These are phyloP conservation scores for Heliconius hortense DNA, from an alignment of 2,888 invertebrate genomes.

Conservation along the genomic window DNA sequence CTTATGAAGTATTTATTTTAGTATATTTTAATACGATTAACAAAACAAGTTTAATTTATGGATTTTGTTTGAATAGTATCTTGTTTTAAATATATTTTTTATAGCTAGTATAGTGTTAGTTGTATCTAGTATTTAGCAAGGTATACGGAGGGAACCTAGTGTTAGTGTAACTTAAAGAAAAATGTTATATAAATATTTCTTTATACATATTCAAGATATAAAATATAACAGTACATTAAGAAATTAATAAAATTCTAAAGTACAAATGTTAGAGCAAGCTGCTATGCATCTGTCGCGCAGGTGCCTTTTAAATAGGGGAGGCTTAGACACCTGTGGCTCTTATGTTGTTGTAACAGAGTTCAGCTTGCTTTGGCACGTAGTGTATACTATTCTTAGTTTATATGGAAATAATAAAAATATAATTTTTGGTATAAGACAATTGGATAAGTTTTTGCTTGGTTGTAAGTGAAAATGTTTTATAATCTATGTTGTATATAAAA, in stretches of 20 bases:
- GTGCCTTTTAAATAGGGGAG: slow-evolving; percentile 56
- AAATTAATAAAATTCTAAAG: slow-evolving; percentile 31
- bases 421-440: slow-evolving; percentile 9
- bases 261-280: slow-evolving; percentile 55
- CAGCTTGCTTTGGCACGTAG: not conserved
- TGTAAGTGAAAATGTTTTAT: not conserved
- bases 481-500: too few relatives aligned
- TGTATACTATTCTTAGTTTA: slow-evolving; percentile 7
- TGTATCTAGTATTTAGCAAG: not conserved
- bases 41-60: not conserved
- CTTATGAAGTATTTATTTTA: not conserved
- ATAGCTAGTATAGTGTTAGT: not conserved
- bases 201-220: slow-evolving; percentile 13
- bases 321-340: slow-evolving; percentile 24
- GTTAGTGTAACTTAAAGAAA: not conserved
- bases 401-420: too few relatives aligned
- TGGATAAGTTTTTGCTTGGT: not conserved
- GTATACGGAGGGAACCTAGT: not conserved
- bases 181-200: not conserved
- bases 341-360: not conserved
- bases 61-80: not conserved
- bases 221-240: slow-evolving; percentile 17
- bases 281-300: slow-evolving; percentile 68
- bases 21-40: not conserved
- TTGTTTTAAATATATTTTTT: slow-evolving; percentile 1